Evolutionary conservation across 1,140 invertebrate species (phyloP).

Genomic region (Brachionus paranguensis): DNA sequence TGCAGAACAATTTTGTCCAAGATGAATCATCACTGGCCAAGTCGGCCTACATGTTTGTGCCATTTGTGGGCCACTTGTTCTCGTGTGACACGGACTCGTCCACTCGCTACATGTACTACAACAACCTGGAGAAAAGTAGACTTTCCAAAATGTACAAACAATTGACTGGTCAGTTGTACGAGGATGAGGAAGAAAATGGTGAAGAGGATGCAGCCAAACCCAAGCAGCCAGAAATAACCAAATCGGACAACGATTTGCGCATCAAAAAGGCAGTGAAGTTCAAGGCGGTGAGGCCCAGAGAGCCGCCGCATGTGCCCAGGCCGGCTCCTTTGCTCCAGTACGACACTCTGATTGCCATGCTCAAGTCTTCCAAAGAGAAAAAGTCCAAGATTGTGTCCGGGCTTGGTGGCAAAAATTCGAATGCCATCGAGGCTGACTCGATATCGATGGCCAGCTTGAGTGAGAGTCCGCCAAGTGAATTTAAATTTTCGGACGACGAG

Average conservation of each 20-base stretch:
- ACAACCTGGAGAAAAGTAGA: constrained; percentile 1
- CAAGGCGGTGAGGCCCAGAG: background rate
- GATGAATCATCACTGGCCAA: background rate
- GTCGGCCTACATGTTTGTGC: constrained; percentile 18
- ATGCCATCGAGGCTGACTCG: constrained; percentile 1
- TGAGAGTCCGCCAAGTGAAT: constrained; percentile 34
- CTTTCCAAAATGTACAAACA: background rate
- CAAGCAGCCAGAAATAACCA: background rate
- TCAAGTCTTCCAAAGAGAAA: background rate
- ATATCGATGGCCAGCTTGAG: constrained; percentile 13
- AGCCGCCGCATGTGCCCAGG: background rate
- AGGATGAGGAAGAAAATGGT: background rate
- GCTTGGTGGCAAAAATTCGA: background rate
- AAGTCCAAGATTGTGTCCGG: background rate
- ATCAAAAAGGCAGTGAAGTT: constrained; percentile 28
- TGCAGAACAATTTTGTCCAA: background rate
- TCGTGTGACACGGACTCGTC: constrained; percentile 30
- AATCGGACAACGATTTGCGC: constrained; percentile 9
- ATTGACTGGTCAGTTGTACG: background rate
- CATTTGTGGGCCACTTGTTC: constrained; percentile 19
- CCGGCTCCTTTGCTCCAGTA: constrained; percentile 27
- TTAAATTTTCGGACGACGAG: constrained; percentile 38
- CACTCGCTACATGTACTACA: constrained; percentile 22
- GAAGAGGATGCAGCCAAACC: background rate
- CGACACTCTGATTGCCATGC: constrained; percentile 15